phyloP scores from a whole-genome alignment of 2,797 vertebrate genomes.

The Tenualosa ilisha region DNA sequence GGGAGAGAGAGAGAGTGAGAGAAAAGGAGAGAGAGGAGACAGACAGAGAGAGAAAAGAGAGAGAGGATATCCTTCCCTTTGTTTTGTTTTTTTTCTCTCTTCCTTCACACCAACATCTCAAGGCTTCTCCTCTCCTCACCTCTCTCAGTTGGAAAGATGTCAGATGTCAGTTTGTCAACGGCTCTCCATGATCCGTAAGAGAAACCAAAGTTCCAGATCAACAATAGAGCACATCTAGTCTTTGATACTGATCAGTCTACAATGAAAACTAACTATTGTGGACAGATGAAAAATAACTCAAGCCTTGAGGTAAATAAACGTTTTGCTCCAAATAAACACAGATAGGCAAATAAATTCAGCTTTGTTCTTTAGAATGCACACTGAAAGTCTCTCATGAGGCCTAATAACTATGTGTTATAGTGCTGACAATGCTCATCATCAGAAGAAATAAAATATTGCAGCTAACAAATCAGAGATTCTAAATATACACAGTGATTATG shows the following conservation, averaged over 20 bases:
- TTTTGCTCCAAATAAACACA: neutral
- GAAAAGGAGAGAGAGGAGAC: neutral
- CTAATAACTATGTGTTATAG: neutral
- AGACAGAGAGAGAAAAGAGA: neutral
- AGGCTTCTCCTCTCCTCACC: neutral
- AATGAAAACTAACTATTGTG: too few species aligned
- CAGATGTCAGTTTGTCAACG: neutral
- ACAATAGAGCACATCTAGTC: neutral
- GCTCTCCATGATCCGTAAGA: neutral
- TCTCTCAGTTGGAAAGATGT: neutral
- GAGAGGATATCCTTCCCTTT: conserved; percentile 17
- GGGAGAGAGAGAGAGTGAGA: neutral
- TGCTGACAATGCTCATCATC: neutral
- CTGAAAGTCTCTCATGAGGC: neutral
- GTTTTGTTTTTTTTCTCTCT: conserved; percentile 1
- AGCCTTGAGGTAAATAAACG: too few species aligned
- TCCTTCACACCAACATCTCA: conserved; percentile 26
- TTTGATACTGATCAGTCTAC: too few species aligned
- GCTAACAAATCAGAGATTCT: neutral
- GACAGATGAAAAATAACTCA: too few species aligned
- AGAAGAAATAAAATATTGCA: too few species aligned
- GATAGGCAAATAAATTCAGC: neutral
- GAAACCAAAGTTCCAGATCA: neutral
- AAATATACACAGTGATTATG: neutral
- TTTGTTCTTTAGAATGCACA: neutral